Evolutionary conservation across 1,140 invertebrate species (phyloP).

Genomic region (Nomia melanderi): DNA sequence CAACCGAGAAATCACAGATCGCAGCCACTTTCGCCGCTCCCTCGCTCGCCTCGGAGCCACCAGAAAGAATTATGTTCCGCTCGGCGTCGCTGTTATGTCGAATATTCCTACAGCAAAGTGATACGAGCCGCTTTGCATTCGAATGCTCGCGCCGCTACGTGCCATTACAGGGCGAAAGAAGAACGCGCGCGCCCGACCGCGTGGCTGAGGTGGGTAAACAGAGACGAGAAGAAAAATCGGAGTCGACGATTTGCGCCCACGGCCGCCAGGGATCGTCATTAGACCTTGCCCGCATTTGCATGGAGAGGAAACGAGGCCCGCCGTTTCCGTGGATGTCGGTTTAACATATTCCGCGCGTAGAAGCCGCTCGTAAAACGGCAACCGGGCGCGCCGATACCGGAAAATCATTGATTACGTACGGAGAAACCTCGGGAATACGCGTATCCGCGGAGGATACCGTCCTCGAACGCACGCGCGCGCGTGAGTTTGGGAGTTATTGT

Average conservation of each 20-base stretch:
- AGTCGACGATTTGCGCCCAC: slow-evolving; percentile 65
- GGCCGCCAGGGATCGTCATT: slow-evolving; percentile 65
- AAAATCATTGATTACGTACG: slow-evolving; percentile 49
- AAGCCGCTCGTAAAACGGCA: slow-evolving; percentile 61
- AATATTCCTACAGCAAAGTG: slow-evolving; percentile 56
- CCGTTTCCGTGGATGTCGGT: slow-evolving; percentile 58
- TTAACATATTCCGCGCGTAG: slow-evolving; percentile 70
- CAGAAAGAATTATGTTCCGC: slow-evolving; percentile 26
- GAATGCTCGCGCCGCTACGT: slow-evolving; percentile 52
- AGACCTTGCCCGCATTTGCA: slow-evolving; percentile 66
- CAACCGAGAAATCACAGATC: neutral
- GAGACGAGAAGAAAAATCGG: slow-evolving; percentile 55
- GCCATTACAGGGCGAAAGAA: slow-evolving; percentile 45
- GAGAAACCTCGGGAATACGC: slow-evolving; percentile 32
- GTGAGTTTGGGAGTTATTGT: slow-evolving; percentile 18
- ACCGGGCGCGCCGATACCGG: slow-evolving; percentile 36
- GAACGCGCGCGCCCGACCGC: neutral
- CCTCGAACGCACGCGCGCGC: neutral
- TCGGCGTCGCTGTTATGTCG: slow-evolving; percentile 28
- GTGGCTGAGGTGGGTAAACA: neutral
- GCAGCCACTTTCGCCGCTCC: neutral
- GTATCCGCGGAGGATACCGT: slow-evolving; percentile 18
- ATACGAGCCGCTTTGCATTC: slow-evolving; percentile 68
- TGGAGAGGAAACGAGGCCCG: slow-evolving; percentile 61
- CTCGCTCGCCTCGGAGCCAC: neutral